A percentile compares a stretch with the other conserved stretches of the same genome.
Evolutionary conservation across 1,140 invertebrate species (phyloP).

Genomic region (Marisa cornuarietis): DNA sequence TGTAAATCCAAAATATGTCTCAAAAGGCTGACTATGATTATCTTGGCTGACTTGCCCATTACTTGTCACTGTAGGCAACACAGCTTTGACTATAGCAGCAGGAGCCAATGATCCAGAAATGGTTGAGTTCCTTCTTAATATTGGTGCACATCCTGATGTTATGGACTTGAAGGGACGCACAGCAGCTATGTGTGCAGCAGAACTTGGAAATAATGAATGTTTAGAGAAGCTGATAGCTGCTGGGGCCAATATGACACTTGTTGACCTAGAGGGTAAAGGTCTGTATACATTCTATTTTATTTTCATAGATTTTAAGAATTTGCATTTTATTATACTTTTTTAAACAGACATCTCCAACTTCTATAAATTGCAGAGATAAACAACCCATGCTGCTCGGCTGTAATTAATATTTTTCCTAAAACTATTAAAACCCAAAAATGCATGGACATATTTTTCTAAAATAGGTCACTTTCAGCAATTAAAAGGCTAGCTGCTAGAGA

Average conservation of each 20-base stretch:
- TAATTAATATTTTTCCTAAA: no score
- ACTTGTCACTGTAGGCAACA: slow-evolving; percentile 33
- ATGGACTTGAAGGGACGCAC: slow-evolving; percentile 64
- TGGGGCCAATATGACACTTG: slow-evolving; percentile 62
- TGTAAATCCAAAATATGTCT: no score
- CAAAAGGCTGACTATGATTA: no score
- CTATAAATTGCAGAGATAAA: background rate
- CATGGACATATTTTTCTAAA: no score
- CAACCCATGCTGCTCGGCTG: background rate
- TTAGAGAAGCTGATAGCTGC: slow-evolving; percentile 59
- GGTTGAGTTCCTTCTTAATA: slow-evolving; percentile 60
- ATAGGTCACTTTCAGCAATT: no score
- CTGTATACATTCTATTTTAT: slow-evolving; percentile 11
- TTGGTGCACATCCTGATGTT: slow-evolving; percentile 66
- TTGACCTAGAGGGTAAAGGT: slow-evolving; percentile 66
- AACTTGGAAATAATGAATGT: slow-evolving; percentile 65
- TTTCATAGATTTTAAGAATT: background rate
- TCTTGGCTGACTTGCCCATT: no score
- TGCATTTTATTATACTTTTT: background rate
- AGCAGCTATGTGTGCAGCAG: slow-evolving; percentile 64
- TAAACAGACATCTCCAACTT: background rate
- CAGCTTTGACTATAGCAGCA: slow-evolving; percentile 61
- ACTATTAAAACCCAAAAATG: no score
- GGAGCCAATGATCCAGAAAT: slow-evolving; percentile 63
- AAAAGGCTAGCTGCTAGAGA: no score